Percentiles rank a stretch among this genome's conserved stretches.
Conservation (phyloP, 2,797 vertebrate genomes). For the Diceros bicornis region DNA sequence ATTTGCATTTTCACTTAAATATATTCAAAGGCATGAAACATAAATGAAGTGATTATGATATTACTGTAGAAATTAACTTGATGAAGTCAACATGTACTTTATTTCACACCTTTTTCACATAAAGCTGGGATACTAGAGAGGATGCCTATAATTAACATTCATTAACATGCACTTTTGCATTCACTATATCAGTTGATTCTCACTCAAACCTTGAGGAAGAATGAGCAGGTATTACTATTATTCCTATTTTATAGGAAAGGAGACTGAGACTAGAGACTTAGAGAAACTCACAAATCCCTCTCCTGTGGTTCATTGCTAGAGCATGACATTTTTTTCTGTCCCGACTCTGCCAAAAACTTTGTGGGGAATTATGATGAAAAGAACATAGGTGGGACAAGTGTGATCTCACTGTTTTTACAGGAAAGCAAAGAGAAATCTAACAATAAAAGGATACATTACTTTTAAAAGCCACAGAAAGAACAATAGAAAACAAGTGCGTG, state of each 20-base stretch:
- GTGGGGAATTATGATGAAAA: slow-evolving; percentile 48
- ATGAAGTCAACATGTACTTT: neutral
- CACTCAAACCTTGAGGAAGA: slow-evolving; percentile 36
- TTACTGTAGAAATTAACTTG: neutral
- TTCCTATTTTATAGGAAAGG: neutral
- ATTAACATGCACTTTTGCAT: neutral
- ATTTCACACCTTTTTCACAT: neutral
- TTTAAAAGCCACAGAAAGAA: neutral
- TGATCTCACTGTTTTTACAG: neutral
- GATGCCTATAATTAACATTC: neutral
- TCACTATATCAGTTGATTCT: neutral
- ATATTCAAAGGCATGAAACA: neutral
- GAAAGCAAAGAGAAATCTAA: neutral
- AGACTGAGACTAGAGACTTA: neutral
- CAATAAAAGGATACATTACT: neutral
- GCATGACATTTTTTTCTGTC: neutral
- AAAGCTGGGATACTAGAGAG: neutral
- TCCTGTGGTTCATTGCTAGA: neutral
- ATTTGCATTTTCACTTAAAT: neutral
- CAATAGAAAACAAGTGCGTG: neutral
- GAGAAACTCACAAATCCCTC: slow-evolving; percentile 1
- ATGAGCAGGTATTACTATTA: neutral
- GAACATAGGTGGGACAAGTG: neutral
- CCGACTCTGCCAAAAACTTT: slow-evolving; percentile 54
- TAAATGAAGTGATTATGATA: neutral